Percentiles rank a stretch among this genome's conserved stretches.
Evolutionary conservation across 2,888 invertebrate genomes (phyloP).

Genomic region (Scaptomyza flava): DNA sequence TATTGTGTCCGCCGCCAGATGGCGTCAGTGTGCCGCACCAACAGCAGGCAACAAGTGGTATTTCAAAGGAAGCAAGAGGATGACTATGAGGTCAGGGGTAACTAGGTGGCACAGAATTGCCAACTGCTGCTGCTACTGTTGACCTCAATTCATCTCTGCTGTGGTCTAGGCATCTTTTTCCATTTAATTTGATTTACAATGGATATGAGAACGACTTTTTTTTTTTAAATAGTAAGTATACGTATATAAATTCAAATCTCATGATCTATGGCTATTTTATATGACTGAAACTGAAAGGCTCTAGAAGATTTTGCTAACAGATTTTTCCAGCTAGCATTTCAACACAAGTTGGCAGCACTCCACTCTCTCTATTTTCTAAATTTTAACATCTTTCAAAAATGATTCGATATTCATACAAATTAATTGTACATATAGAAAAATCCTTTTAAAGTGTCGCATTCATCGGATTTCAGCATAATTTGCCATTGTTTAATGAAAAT

Average conservation of each 20-base stretch:
- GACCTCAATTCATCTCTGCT: slow-evolving; percentile 24
- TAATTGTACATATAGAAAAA: neutral
- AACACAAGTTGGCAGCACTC: neutral
- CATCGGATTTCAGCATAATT: slow-evolving; percentile 10
- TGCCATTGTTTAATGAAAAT: slow-evolving; percentile 42
- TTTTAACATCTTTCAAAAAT: neutral
- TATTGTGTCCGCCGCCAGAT: slow-evolving; percentile 59
- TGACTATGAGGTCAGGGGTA: neutral
- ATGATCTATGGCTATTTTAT: slow-evolving; percentile 20
- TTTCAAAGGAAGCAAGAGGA: neutral
- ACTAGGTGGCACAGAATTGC: slow-evolving; percentile 5
- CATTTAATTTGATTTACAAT: slow-evolving; percentile 42
- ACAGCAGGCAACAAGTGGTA: slow-evolving; percentile 60
- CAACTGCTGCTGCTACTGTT: slow-evolving; percentile 26
- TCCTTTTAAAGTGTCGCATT: slow-evolving; percentile 4
- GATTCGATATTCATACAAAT: neutral
- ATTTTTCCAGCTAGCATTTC: neutral
- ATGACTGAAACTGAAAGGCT: slow-evolving; percentile 4
- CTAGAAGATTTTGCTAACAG: neutral
- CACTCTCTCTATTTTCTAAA: neutral
- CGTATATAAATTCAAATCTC: neutral
- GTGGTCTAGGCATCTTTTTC: slow-evolving; percentile 8
- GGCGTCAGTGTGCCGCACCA: slow-evolving; percentile 54
- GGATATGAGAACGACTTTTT: slow-evolving; percentile 7
- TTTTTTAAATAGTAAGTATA: neutral